A percentile compares a stretch with the other conserved stretches of the same genome.
Conservation (phyloP, 1,140 invertebrate species). For the Macrobrachium rosenbergii region DNA sequence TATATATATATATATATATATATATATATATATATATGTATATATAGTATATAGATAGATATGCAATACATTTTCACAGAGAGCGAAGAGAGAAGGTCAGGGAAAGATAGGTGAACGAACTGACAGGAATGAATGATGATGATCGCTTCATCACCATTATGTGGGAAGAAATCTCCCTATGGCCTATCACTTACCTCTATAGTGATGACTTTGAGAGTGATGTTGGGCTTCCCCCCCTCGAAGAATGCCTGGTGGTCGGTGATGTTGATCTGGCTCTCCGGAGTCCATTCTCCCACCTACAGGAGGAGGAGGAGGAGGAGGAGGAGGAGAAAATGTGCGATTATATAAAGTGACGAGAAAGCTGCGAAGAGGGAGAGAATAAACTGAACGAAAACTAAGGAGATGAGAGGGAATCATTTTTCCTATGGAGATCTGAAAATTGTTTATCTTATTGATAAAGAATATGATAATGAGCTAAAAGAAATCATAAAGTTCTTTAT, state of each 20-base stretch:
- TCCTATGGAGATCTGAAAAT: too few species aligned
- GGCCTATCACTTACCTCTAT: slow-evolving; percentile 79
- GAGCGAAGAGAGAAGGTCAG: neutral
- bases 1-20: too few species aligned
- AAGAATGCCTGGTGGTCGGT: slow-evolving; percentile 89
- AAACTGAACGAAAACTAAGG: too few species aligned
- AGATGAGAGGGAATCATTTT: too few species aligned
- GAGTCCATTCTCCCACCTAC: slow-evolving; percentile 86
- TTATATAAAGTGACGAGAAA: neutral
- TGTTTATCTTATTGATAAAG: too few species aligned
- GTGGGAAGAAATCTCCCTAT: too few species aligned
- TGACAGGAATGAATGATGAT: neutral
- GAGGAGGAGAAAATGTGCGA: neutral
- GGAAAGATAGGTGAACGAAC: neutral
- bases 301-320: too few species aligned
- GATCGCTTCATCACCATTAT: neutral
- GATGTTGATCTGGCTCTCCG: slow-evolving; percentile 81
- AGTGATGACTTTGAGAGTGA: slow-evolving; percentile 90
- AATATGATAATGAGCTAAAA: too few species aligned
- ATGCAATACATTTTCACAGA: too few species aligned
- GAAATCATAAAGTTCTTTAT: too few species aligned
- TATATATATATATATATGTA: too few species aligned
- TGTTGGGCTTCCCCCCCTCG: slow-evolving; percentile 85
- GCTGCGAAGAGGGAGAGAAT: neutral
- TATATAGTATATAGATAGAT: too few species aligned